These are phyloP conservation scores for Gymnothorax javanicus DNA, from an alignment of 2,797 vertebrate genomes.

Conservation along the genomic window DNA sequence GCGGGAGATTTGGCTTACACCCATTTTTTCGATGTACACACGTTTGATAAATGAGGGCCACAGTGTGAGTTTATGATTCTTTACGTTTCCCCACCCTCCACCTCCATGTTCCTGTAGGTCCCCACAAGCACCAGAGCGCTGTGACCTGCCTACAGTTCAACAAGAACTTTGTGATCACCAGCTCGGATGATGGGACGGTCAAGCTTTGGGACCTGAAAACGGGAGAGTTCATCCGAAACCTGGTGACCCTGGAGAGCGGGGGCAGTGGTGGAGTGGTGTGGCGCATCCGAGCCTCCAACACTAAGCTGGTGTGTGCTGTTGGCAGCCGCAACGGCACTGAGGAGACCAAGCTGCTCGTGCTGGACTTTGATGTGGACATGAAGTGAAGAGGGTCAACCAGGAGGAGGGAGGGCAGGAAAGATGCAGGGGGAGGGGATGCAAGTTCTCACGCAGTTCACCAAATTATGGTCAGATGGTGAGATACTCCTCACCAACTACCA, in stretches of 20 bases:
- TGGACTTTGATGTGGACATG: constrained; percentile 92
- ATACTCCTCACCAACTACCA: neutral
- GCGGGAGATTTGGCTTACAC: no score
- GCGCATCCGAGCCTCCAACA: constrained; percentile 92
- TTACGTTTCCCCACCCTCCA: constrained; percentile 43
- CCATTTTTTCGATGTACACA: no score
- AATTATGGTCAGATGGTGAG: neutral
- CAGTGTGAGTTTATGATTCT: neutral
- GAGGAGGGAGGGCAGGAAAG: neutral
- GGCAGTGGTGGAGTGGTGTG: constrained; percentile 91
- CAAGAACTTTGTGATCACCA: constrained; percentile 92
- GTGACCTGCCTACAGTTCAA: constrained; percentile 97
- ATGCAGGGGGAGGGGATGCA: neutral
- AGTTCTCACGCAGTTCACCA: neutral
- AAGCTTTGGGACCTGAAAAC: constrained; percentile 96
- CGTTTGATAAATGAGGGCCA: no score
- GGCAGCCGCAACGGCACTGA: constrained; percentile 94
- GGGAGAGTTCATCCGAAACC: constrained; percentile 90
- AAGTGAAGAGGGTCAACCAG: constrained; percentile 66
- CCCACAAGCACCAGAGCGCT: constrained; percentile 92
- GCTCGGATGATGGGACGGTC: constrained; percentile 94
- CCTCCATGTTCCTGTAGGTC: constrained; percentile 72
- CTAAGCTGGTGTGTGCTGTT: constrained; percentile 90
- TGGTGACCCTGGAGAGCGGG: constrained; percentile 91
- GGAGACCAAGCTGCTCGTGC: constrained; percentile 93